Base-by-base conservation (phyloP, 2,113 vertebrate genomes). In the Ariopsis seemanni region DNA sequence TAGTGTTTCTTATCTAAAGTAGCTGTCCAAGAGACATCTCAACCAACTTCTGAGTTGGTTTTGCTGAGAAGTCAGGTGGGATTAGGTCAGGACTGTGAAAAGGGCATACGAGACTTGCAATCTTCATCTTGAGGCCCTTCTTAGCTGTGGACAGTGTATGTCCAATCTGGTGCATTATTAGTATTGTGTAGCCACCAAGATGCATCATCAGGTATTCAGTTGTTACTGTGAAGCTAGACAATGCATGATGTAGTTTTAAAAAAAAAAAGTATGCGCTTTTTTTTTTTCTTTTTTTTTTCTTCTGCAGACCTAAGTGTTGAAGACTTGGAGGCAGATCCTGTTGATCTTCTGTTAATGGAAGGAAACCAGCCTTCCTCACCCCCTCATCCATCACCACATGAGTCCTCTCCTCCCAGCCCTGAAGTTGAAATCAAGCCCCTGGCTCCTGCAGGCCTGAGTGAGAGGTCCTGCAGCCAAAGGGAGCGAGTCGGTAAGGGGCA, bases 261-360 rank as follows among this genome's bases (percentile, higher is more conserved):
- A 25, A 30, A 30, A n/a, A n/a, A n/a, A n/a, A n/a, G n/a, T n/a
- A n/a, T n/a, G n/a, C n/a, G n/a, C n/a, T n/a, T n/a, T n/a, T n/a
- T n/a, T n/a, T n/a, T n/a, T n/a, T n/a, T n/a, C n/a, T n/a, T 30
- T 30, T 30, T 30, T 30, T 30, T 53, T 90, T 87, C 7, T 42
- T 5, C 86, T 89, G 2, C 88, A 92, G 94, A 94, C 85, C 72
- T 92, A 0, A 92, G 91, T n/a, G 52, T 88, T 42, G 84, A 90
- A 0, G 88, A 65, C 3, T 58, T 90, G 1, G 42, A 85, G 27
- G 91, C 86, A 0, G 89, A 92, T 34, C 84, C 91, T 20, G 87
- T 50, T 6, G 82, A 78, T 34, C 14, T 75, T 60, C 85, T 92
- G 30, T 90, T 93, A 17, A 85, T 90, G 18, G 88, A 87, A 86